Conservation (phyloP, 2,113 vertebrate genomes). For the Columba janthina region DNA sequence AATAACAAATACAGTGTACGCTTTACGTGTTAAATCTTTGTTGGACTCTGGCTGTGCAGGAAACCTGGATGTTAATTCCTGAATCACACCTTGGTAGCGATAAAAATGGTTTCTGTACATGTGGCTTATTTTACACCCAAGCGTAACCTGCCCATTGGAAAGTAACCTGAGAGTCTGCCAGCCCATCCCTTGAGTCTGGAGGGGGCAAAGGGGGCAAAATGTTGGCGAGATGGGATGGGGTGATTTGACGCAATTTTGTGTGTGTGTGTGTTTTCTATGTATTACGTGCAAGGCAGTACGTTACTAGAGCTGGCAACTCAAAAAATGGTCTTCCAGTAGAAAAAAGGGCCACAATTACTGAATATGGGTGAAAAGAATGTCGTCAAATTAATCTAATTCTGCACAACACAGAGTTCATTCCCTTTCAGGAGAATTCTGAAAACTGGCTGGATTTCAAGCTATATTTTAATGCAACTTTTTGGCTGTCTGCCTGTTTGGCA, state of each 20-base stretch:
- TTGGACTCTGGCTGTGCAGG: not conserved
- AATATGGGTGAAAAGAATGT: slow-evolving; percentile 34
- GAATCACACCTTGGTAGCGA: not conserved
- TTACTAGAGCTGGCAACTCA: not conserved
- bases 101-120: not conserved
- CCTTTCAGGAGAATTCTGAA: slow-evolving; percentile 61
- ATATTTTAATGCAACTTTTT: slow-evolving; percentile 73
- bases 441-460: slow-evolving; percentile 66
- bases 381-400: slow-evolving; percentile 41
- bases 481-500: slow-evolving; percentile 53
- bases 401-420: slow-evolving; percentile 33
- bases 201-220: not conserved
- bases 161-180: not conserved
- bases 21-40: not conserved
- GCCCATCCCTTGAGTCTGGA: not conserved
- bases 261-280: not conserved
- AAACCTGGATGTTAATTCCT: not conserved
- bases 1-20: not conserved
- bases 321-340: not conserved
- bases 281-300: not conserved
- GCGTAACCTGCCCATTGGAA: not conserved
- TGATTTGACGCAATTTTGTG: not conserved
- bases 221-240: not conserved
- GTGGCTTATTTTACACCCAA: not conserved
- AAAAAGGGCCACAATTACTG: not conserved